Evolutionary conservation across 2,888 invertebrate genomes (phyloP).

Genomic region (Stenchaetothrips biformis): DNA sequence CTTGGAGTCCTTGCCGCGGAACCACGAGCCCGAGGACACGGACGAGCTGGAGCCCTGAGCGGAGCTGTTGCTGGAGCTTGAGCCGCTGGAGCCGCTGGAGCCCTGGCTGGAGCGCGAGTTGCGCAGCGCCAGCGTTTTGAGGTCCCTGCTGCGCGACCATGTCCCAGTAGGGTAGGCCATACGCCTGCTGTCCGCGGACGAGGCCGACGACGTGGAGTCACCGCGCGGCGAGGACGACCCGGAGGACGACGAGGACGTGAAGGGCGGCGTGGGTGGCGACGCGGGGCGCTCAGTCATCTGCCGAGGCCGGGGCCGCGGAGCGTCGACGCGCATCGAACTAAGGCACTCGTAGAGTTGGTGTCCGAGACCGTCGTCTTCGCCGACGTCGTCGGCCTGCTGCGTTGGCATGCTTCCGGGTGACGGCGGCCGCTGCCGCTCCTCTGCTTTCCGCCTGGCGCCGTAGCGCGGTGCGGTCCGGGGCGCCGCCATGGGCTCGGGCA

Average conservation of each 20-base stretch:
- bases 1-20: conserved; percentile 16
- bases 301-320: background rate
- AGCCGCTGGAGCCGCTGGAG: background rate
- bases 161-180: background rate
- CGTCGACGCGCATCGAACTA: background rate
- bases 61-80: conserved; percentile 14
- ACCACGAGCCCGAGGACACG: background rate
- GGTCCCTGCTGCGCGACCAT: conserved; percentile 5
- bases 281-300: background rate
- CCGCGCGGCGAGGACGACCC: conserved; percentile 11
- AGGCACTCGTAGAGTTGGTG: background rate
- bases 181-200: background rate
- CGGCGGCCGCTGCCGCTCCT: conserved; percentile 30
- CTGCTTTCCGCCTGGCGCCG: conserved; percentile 25
- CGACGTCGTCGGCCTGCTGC: background rate
- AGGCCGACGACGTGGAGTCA: background rate
- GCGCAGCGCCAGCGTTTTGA: conserved; percentile 15
- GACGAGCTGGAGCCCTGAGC: background rate
- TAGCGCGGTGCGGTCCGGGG: conserved; percentile 28
- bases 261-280: conserved; percentile 5
- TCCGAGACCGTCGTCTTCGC: background rate
- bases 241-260: background rate
- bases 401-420: background rate
- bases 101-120: conserved; percentile 20
- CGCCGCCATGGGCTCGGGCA: conserved; percentile 29